Evolutionary conservation across 1,140 invertebrate species (phyloP), one percentile per base, ranked within the genome.

Genomic region (Cecropterus lyciades): DNA sequence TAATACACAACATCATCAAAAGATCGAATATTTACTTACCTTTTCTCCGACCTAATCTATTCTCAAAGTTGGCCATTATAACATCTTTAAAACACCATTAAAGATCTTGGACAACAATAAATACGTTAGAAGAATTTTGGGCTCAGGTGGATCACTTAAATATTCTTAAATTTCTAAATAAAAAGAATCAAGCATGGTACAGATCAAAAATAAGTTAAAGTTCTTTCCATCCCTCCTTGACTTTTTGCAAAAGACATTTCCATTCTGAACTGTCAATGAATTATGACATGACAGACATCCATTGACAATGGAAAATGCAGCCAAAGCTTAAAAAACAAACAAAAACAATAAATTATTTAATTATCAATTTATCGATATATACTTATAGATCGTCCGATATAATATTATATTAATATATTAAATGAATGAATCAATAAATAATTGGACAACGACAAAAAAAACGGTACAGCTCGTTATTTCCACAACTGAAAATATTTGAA

Each of bases 1-100:
- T 60, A 72, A 13, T 69, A 53, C 43, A 70, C 63, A 56, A 70
- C 52, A 72, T 67, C 51, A 37, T 43, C 24, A 45, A 15, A 46
- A 60, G 46, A 65, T 68, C 33, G 63, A 79, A 76, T 75, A 85
- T 84, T 83, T 89, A 91, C 89, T 82, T 89, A 91, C 89, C 89
- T 91, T 87, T 91, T 75, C 80, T 87, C 67, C 89, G 89, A 89
- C 72, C 86, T 72, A 82, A 84, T 82, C 82, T 88, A 84, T 88
- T 88, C 80, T 91, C 89, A 72, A 78, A 80, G 68, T 82, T 84
- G 71, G 86, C 89, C 89, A 91, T 91, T 81, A 85, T 87, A 82
- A 77, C 87, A 90, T 91, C 78, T 84, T 77, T 69, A 66, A 49
- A 42, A 45, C 40, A 55, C 40, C 49, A 66, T 33, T 69, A 20